These are phyloP conservation scores for Orthochromis malagaraziensis DNA, from an alignment of 2,113 vertebrate genomes.

Conservation along the genomic window DNA sequence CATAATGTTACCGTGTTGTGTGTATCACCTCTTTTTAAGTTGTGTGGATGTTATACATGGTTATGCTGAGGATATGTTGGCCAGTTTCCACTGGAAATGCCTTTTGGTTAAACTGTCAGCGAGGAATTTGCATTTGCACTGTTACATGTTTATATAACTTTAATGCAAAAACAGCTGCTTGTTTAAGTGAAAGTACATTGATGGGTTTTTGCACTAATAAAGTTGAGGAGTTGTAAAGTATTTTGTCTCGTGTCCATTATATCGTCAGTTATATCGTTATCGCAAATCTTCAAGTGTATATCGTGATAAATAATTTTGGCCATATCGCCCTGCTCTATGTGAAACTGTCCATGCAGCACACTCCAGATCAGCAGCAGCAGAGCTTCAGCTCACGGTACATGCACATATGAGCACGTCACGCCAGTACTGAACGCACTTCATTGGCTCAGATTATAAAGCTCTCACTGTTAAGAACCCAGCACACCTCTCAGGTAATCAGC, in stretches of 20 bases:
- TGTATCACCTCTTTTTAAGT: accelerated
- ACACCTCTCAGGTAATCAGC: background rate
- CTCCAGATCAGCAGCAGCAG: no score
- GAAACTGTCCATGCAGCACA: no score
- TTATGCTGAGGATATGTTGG: no score
- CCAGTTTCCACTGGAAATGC: no score
- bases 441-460: background rate
- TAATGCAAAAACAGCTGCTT: no score
- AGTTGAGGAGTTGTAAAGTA: accelerated
- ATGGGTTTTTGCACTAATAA: no score
- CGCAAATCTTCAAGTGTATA: accelerated
- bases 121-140: accelerated
- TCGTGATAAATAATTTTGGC: no score
- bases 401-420: background rate
- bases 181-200: accelerated
- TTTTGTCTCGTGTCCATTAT: accelerated
- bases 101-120: no score
- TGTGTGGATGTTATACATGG: accelerated
- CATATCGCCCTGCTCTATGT: no score
- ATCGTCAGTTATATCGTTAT: no score
- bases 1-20: accelerated
- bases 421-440: background rate
- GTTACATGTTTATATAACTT: accelerated
- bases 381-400: no score
- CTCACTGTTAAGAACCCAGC: background rate